phyloP scores from a whole-genome alignment of 2,888 invertebrate species.

The Trichacis sp. region DNA sequence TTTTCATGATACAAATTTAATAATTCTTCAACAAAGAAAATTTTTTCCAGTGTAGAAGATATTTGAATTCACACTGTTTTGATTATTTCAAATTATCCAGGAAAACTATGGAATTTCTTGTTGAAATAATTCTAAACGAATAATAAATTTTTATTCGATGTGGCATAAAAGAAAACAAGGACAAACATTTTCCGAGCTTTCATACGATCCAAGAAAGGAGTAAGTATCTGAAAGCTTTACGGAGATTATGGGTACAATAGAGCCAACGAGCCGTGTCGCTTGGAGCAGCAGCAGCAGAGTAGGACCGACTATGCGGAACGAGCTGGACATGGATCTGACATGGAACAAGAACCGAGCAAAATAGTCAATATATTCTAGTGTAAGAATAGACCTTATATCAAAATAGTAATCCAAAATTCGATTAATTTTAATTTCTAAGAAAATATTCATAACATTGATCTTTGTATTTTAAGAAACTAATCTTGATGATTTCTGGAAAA shows the following conservation, averaged over 20 bases:
- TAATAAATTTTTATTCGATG: too few species aligned
- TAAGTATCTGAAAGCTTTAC: constrained; percentile 25
- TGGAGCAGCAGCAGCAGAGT: constrained; percentile 37
- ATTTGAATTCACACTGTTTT: too few species aligned
- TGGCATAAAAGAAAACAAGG: constrained; percentile 14
- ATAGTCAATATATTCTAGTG: constrained; percentile 42
- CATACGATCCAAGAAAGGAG: constrained; percentile 38
- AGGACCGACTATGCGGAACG: constrained; percentile 48
- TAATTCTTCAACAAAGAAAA: too few species aligned
- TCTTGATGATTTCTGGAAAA: too few species aligned
- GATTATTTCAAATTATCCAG: too few species aligned
- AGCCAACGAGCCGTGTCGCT: constrained; percentile 44
- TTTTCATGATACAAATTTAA: too few species aligned
- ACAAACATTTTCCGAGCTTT: constrained; percentile 41
- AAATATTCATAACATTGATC: too few species aligned
- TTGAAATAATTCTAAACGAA: too few species aligned
- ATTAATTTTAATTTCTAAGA: too few species aligned
- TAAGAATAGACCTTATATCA: constrained; percentile 27
- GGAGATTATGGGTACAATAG: constrained; percentile 41
- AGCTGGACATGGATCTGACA: constrained; percentile 46
- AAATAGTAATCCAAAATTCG: constrained; percentile 35
- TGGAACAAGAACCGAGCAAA: constrained; percentile 43
- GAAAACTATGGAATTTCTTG: too few species aligned
- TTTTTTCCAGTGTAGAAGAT: too few species aligned
- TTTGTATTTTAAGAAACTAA: too few species aligned